A percentile compares a stretch with the other conserved stretches of the same genome.
Conservation (phyloP, 2,888 invertebrate species). For the Drosophila paracracens region DNA sequence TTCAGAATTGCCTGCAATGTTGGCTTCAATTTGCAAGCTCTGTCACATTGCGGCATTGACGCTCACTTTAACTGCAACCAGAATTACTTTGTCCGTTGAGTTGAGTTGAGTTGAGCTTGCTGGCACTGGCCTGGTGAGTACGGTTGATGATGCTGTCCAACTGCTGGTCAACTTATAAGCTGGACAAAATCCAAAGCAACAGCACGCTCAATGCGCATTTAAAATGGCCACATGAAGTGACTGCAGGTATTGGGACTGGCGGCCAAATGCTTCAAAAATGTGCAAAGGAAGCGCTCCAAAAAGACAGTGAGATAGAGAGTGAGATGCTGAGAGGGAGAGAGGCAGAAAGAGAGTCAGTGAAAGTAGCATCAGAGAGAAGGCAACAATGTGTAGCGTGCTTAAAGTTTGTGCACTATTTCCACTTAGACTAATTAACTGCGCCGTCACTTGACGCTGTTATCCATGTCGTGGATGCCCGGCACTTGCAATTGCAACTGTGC, state of each 20-base stretch:
- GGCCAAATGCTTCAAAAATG: slow-evolving; percentile 16
- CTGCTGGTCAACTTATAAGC: slow-evolving; percentile 25
- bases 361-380: slow-evolving; percentile 31
- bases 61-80: slow-evolving; percentile 7
- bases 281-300: slow-evolving; percentile 18
- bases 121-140: slow-evolving; percentile 6
- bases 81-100: slow-evolving; percentile 33
- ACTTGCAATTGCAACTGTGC: slow-evolving; percentile 11
- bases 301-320: not conserved
- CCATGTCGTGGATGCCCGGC: slow-evolving; percentile 38
- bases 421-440: slow-evolving; percentile 80
- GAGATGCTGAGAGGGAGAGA: not conserved
- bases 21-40: slow-evolving; percentile 14
- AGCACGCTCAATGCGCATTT: slow-evolving; percentile 64
- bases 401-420: slow-evolving; percentile 77
- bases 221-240: slow-evolving; percentile 45
- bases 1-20: slow-evolving; percentile 4
- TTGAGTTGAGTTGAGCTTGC: slow-evolving; percentile 2
- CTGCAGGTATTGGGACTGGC: slow-evolving; percentile 27
- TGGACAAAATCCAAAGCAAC: slow-evolving; percentile 36
- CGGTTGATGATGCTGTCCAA: not conserved
- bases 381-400: slow-evolving; percentile 58
- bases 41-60: slow-evolving; percentile 23
- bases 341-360: slow-evolving; percentile 8
- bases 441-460: slow-evolving; percentile 73